These are phyloP conservation scores for Apotomis betuletana DNA, from an alignment of 2,888 invertebrate genomes.

Conservation along the genomic window DNA sequence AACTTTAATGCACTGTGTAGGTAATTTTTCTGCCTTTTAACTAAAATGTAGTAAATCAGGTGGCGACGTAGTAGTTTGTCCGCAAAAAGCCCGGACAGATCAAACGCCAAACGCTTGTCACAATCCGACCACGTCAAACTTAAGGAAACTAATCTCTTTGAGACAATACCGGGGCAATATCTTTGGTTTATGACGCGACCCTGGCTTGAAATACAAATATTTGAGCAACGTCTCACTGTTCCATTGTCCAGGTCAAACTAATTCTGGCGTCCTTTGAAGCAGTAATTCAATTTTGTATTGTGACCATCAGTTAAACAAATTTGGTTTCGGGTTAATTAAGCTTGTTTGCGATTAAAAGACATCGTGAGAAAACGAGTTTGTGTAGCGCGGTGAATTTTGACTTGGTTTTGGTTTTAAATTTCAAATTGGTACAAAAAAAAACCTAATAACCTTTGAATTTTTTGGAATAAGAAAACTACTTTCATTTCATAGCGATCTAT, in stretches of 20 bases:
- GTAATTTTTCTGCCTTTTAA: no score
- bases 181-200: slow-evolving; percentile 75
- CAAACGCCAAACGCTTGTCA: slow-evolving; percentile 46
- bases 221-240: slow-evolving; percentile 68
- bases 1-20: no score
- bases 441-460: no score
- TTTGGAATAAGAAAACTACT: no score
- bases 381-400: background rate
- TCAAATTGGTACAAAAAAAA: no score
- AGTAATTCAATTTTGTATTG: slow-evolving; percentile 76
- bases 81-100: slow-evolving; percentile 24
- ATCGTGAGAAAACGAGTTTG: slow-evolving; percentile 7
- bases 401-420: background rate
- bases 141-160: slow-evolving; percentile 78
- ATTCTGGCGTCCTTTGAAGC: slow-evolving; percentile 68
- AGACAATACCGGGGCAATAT: slow-evolving; percentile 78
- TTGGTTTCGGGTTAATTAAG: slow-evolving; percentile 63
- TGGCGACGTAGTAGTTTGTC: background rate
- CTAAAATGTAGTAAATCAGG: background rate
- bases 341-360: slow-evolving; percentile 46
- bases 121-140: slow-evolving; percentile 60
- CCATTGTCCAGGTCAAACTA: slow-evolving; percentile 81
- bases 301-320: slow-evolving; percentile 66
- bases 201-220: slow-evolving; percentile 76
- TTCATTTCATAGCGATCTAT: no score